Evolutionary conservation across 1,140 invertebrate genomes (phyloP), one percentile per base, ranked within the genome.

Genomic region (Himalopsyche phryganea): DNA sequence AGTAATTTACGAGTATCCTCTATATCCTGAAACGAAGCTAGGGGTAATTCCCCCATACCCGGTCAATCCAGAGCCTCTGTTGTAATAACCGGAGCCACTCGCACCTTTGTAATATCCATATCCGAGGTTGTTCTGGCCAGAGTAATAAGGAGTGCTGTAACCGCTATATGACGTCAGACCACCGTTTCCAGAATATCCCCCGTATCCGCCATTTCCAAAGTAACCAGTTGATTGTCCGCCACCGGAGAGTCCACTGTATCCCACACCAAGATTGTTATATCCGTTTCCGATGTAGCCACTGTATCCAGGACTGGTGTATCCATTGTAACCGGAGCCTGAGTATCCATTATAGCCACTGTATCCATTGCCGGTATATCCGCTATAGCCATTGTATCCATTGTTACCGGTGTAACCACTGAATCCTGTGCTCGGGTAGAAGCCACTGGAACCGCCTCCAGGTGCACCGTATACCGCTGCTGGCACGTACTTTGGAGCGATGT

Each of bases 181-280:
- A 32, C 72, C 72, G 69, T 74, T 74, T 69, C 73, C 73, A 66
- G 70, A 68, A 49, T 66, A 68, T 19, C 74, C 74, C 14, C 73
- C 72, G 5, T 73, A 71, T 18, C 74, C 74, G 5, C 73, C 73
- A 28, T 65, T 54, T 11, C 63, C 60, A 10, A 11, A 2, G 14
- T 49, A 48, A 35, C 20, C 23, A 40, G 10, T 20, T 20, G 38
- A 35, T 15, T 56, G 41, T 7, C 44, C 36, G n/a, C 57, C 50
- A 15, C 44, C 23, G 9, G 38, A 35, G 1, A 46, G 28, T 20
- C 41, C 41, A 17, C 50, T 46, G 23, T 58, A 52, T 28, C 49
- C 54, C 17, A 13, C 36, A 6, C 50, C 50, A 13, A 45, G 28
- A 11, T 14, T 20, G 13, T 44, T 14, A 67, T 71, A 15, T 15